Evolutionary conservation across 2,888 invertebrate genomes (phyloP), one percentile per base, ranked within the genome.

Genomic region (Carabus problematicus): DNA sequence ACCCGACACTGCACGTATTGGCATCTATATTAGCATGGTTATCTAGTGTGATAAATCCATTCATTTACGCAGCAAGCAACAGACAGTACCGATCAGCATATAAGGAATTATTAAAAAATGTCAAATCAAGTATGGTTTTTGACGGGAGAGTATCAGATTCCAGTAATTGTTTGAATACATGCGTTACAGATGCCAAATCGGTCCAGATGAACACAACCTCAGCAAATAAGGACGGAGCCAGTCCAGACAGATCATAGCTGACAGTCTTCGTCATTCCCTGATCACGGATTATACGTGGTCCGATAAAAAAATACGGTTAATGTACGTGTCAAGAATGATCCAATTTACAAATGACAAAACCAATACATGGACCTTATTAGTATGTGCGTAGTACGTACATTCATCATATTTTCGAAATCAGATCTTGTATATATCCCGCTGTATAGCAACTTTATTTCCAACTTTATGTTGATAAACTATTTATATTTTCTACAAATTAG

Each of bases 31-130:
- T 94, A 72, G 94, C 95, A 0, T 96, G 95, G 94, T 92, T 93
- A 0, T 94, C 95, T 0, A 91, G 94, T 70, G 94, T 95, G 61
- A 86, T 95, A 73, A 96, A 96, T 82, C 95, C 95, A 0, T 86
- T 95, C 72, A 94, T 95, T 73, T 96, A 96, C 82, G 95, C 95
- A 3, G 92, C 91, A 7, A 94, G 94, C 74, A 95, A 95, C 80
- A 86, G 92, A 72, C 92, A 94, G 76, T 95, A 95, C 78, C 77
- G 87, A 71, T 85, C 86, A 1, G 88, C 88, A 0, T 88, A 88
- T 75, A 84, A 83, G 2, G 86, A 87, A 74, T 78, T 88, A 18
- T 80, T 87, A 8, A 83, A 76, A 64, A 75, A 78, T 49, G 76
- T 81, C 19, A 80, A 77, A 72, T 76, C 78, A 6, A 80, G 79